A percentile compares a stretch with the other conserved stretches of the same genome.
These are phyloP conservation scores for Xylota segnis DNA, from an alignment of 2,888 invertebrate genomes.

Conservation along the genomic window DNA sequence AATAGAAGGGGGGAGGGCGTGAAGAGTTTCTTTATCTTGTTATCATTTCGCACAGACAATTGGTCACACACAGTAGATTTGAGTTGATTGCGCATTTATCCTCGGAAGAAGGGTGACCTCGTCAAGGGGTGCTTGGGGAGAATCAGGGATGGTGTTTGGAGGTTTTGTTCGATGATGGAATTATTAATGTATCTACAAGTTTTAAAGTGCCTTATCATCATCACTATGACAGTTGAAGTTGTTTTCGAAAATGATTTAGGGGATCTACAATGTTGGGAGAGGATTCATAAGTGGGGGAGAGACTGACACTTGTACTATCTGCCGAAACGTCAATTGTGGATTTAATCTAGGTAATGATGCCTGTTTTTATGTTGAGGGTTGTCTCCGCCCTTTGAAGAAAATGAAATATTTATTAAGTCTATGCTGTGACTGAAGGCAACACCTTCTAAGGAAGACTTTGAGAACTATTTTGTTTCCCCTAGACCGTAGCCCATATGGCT, in stretches of 20 bases:
- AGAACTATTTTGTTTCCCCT: no score
- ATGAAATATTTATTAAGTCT: no score
- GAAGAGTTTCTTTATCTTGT: slow-evolving; percentile 51
- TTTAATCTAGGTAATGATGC: background rate
- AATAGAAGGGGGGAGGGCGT: slow-evolving; percentile 16
- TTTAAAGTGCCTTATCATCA: slow-evolving; percentile 21
- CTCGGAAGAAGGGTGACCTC: slow-evolving; percentile 27
- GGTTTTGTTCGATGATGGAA: slow-evolving; percentile 23
- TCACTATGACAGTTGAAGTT: slow-evolving; percentile 18
- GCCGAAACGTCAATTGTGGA: background rate
- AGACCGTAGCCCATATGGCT: no score
- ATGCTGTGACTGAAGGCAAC: no score
- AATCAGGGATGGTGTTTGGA: slow-evolving; percentile 34
- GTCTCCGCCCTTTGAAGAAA: no score
- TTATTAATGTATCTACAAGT: slow-evolving; percentile 47
- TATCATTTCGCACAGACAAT: slow-evolving; percentile 62
- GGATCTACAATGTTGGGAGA: background rate
- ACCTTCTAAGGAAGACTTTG: no score
- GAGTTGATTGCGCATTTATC: slow-evolving; percentile 50
- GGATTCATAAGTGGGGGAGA: background rate
- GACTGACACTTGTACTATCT: background rate
- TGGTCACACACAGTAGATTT: slow-evolving; percentile 47
- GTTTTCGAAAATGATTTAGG: slow-evolving; percentile 25
- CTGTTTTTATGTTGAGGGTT: no score
- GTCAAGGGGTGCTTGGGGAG: slow-evolving; percentile 28